Conservation (phyloP, 1,140 invertebrate species). For the Maconellicoccus hirsutus region DNA sequence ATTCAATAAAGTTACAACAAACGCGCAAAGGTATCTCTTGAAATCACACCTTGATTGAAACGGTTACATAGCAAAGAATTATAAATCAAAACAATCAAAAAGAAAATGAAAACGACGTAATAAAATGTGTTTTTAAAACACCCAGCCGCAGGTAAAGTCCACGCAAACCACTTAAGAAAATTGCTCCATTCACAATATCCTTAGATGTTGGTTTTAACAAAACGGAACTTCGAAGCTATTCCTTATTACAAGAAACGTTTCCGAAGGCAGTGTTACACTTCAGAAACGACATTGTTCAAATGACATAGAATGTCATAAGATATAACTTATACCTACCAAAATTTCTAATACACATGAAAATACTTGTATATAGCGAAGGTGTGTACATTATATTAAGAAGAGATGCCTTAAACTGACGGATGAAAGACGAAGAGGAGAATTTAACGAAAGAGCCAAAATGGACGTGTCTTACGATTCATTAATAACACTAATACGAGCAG, state of each 20-base stretch:
- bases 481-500: slow-evolving; percentile 21
- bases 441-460: slow-evolving; percentile 11
- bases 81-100: not conserved
- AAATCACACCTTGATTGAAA: not conserved
- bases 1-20: not conserved
- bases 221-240: slow-evolving; percentile 4
- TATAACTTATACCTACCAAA: not conserved
- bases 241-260: slow-evolving; percentile 9
- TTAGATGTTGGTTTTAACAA: slow-evolving; percentile 1
- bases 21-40: no score
- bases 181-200: not conserved
- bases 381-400: slow-evolving; percentile 9
- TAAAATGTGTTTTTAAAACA: slow-evolving; percentile 1
- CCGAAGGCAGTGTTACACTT: not conserved
- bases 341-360: slow-evolving; percentile 9
- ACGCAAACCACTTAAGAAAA: not conserved
- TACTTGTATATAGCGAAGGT: not conserved
- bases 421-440: slow-evolving; percentile 8
- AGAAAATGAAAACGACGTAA: not conserved
- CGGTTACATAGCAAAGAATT: not conserved
- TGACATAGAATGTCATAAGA: not conserved
- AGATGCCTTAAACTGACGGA: not conserved
- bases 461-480: slow-evolving; percentile 21
- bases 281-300: not conserved
- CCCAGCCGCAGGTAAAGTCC: not conserved